Conservation (phyloP, 2,888 invertebrate genomes). For the Alentia gelatinosa region DNA sequence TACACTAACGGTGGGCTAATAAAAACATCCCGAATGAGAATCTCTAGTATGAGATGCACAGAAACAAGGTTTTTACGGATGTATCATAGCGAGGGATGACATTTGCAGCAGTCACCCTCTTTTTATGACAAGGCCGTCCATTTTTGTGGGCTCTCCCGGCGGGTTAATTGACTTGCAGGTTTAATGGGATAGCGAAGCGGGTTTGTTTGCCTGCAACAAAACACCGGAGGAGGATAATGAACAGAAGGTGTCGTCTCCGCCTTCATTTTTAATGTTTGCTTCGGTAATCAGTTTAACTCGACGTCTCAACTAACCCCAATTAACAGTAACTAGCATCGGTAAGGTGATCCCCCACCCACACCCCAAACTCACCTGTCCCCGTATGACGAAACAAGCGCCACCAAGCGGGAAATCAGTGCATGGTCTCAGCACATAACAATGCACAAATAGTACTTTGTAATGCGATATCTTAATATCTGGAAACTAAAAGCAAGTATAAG, state of each 20-base stretch:
- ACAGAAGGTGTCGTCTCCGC: background rate
- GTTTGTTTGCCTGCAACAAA: background rate
- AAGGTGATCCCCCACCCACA: background rate
- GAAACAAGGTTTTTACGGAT: no score
- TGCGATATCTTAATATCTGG: no score
- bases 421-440: no score
- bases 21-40: no score
- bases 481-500: no score
- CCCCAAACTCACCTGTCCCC: no score
- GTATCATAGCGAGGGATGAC: background rate
- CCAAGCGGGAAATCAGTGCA: no score
- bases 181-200: background rate
- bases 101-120: background rate
- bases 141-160: background rate
- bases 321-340: background rate
- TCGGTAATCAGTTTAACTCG: conserved; percentile 28
- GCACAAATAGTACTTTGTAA: no score
- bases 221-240: background rate
- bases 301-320: conserved; percentile 28
- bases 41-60: no score
- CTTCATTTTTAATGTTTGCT: background rate
- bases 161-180: background rate
- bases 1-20: no score
- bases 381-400: no score
- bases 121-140: background rate